A percentile compares a stretch with the other conserved stretches of the same genome.
These are phyloP conservation scores for Otolemur crassicaudatus DNA, from an alignment of 2,797 vertebrate species.

Conservation along the genomic window DNA sequence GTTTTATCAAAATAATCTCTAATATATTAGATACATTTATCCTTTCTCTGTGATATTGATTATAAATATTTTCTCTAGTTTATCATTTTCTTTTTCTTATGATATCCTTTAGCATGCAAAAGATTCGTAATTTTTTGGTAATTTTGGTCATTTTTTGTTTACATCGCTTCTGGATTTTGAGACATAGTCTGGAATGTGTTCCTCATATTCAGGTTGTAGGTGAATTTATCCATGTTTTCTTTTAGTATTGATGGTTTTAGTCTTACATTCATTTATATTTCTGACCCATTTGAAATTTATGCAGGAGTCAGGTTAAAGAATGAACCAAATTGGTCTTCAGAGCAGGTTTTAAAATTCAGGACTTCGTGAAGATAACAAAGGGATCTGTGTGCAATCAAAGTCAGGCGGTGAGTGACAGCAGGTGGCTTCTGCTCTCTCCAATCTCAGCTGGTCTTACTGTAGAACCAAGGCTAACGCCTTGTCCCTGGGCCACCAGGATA, in stretches of 20 bases:
- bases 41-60: background rate
- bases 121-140: background rate
- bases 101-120: background rate
- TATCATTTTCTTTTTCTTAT: background rate
- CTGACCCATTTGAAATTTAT: constrained; percentile 5
- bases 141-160: background rate
- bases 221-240: background rate
- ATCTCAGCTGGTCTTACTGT: background rate
- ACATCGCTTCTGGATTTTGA: background rate
- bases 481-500: accelerated
- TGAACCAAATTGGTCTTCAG: constrained; percentile 14
- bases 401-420: background rate
- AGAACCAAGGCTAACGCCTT: background rate
- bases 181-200: constrained; percentile 2
- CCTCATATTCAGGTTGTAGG: background rate
- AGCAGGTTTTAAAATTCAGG: constrained; percentile 19
- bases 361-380: background rate
- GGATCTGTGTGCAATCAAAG: background rate
- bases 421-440: background rate
- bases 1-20: constrained; percentile 3
- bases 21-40: background rate
- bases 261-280: constrained; percentile 37
- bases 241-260: background rate
- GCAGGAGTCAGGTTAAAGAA: background rate
- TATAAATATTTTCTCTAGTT: background rate